Evolutionary conservation across 2,888 invertebrate species (phyloP).

Genomic region (Acleris cristana): DNA sequence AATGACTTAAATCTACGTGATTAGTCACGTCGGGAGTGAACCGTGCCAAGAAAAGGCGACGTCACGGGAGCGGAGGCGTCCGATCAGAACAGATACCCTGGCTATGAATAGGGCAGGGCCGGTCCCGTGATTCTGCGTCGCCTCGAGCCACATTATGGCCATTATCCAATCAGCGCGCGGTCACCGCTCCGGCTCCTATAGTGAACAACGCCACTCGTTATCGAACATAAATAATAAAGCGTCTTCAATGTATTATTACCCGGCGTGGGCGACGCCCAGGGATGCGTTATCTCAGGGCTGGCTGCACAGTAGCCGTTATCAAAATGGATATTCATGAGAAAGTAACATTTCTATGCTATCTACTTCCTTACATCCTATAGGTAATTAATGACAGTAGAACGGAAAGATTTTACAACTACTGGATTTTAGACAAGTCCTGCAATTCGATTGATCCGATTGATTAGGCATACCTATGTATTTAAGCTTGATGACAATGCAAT

Average conservation of each 20-base stretch:
- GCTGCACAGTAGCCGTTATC: slow-evolving; percentile 24
- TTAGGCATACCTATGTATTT: too few relatives aligned
- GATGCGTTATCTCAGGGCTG: slow-evolving; percentile 18
- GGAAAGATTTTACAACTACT: background rate
- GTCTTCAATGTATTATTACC: slow-evolving; percentile 27
- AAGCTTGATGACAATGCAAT: too few relatives aligned
- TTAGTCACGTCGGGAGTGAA: slow-evolving; percentile 49
- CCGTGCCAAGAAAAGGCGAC: slow-evolving; percentile 64
- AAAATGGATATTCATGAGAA: slow-evolving; percentile 9
- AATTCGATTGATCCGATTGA: too few relatives aligned
- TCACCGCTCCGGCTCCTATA: slow-evolving; percentile 57
- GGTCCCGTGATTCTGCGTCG: slow-evolving; percentile 41
- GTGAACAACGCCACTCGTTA: slow-evolving; percentile 47
- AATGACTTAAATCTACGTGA: slow-evolving; percentile 13
- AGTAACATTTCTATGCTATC: slow-evolving; percentile 5
- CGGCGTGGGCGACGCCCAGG: slow-evolving; percentile 11
- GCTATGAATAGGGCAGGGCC: slow-evolving; percentile 42
- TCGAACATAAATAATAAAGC: slow-evolving; percentile 57
- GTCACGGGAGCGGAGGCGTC: slow-evolving; percentile 53
- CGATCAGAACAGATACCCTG: slow-evolving; percentile 47
- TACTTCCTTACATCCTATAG: background rate
- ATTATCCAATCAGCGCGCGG: slow-evolving; percentile 70
- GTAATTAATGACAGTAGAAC: background rate
- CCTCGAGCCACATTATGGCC: slow-evolving; percentile 38
- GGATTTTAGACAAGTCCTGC: too few relatives aligned